phyloP scores from a whole-genome alignment of 2,888 invertebrate genomes.

The Candidula unifasciata region DNA sequence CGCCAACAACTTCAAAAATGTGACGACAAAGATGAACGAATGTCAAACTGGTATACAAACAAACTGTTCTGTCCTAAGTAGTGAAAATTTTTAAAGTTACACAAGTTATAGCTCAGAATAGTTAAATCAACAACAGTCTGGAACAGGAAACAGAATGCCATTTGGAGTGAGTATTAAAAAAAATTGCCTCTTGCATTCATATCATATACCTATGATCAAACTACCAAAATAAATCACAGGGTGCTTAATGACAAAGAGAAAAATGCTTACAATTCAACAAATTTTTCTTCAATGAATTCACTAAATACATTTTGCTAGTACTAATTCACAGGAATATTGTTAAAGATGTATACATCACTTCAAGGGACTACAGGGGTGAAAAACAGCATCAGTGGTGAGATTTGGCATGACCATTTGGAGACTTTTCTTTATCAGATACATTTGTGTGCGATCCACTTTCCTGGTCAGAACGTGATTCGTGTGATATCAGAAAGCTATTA shows the following conservation, averaged over 20 bases:
- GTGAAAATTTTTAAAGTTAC: too few relatives aligned
- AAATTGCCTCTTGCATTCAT: too few relatives aligned
- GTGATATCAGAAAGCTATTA: not conserved
- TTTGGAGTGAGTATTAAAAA: too few relatives aligned
- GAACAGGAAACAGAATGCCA: too few relatives aligned
- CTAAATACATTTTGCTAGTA: not conserved
- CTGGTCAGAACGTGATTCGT: not conserved
- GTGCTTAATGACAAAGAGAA: not conserved
- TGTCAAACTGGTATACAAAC: too few relatives aligned
- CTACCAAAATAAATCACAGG: not conserved
- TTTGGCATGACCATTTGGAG: constrained; percentile 41
- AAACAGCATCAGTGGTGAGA: constrained; percentile 21
- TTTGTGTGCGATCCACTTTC: not conserved
- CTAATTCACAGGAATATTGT: not conserved
- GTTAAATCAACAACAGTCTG: too few relatives aligned
- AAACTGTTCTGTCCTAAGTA: too few relatives aligned
- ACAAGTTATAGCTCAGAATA: too few relatives aligned
- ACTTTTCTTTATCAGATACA: not conserved
- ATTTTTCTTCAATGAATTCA: not conserved
- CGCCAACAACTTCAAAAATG: too few relatives aligned
- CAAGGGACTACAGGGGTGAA: not conserved
- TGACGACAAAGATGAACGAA: too few relatives aligned
- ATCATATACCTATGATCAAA: too few relatives aligned
- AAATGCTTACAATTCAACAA: not conserved
- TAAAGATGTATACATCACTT: not conserved